Percentiles rank a stretch among this genome's conserved stretches.
These are phyloP conservation scores for Sylvilagus floridanus DNA, from an alignment of 2,797 vertebrate species.

Conservation along the genomic window DNA sequence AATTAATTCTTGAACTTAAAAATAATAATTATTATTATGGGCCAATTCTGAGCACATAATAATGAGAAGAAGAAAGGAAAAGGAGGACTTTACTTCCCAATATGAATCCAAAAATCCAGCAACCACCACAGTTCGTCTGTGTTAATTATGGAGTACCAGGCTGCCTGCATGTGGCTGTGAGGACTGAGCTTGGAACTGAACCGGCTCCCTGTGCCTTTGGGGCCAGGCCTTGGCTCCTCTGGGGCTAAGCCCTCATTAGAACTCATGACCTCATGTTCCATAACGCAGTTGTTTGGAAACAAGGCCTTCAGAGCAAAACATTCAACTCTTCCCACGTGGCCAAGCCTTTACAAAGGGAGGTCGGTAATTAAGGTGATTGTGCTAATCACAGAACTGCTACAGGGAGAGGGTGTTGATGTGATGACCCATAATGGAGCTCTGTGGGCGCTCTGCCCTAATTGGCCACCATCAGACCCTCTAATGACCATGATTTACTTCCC, in stretches of 20 bases:
- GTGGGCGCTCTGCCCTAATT: neutral
- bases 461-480: neutral
- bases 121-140: neutral
- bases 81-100: neutral
- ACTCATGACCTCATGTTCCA: neutral
- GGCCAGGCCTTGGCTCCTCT: neutral
- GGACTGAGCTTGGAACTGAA: rapidly evolving
- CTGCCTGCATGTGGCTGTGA: rapidly evolving
- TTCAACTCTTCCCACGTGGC: neutral
- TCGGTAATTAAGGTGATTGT: neutral
- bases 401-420: neutral
- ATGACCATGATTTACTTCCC: neutral
- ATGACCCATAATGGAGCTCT: neutral
- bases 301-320: neutral
- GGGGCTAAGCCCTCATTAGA: neutral
- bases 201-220: neutral
- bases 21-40: neutral
- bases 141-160: neutral
- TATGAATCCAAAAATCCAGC: neutral
- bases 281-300: neutral
- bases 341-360: neutral
- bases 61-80: neutral
- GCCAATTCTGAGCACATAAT: neutral
- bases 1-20: neutral
- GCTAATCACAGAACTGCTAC: neutral